Evolutionary conservation across 2,888 invertebrate genomes (phyloP).

Genomic region (Amiota minor): DNA sequence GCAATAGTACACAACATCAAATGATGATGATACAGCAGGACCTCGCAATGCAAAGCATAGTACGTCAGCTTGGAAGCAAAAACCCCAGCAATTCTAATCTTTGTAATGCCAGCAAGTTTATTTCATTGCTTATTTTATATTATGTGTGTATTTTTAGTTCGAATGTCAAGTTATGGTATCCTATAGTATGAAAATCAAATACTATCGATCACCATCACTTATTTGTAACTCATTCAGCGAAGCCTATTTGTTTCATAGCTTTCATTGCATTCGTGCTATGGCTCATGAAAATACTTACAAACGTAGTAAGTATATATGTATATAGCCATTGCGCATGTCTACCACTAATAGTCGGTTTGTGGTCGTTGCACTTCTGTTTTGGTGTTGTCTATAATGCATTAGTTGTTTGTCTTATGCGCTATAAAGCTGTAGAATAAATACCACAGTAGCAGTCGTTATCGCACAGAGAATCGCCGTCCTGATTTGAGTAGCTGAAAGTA

Average conservation of each 20-base stretch:
- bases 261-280: not conserved
- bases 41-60: not conserved
- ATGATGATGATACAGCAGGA: not conserved
- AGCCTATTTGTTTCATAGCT: not conserved
- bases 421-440: constrained; percentile 10
- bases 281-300: constrained; percentile 15
- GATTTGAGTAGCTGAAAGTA: constrained; percentile 59
- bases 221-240: constrained; percentile 9
- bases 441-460: constrained; percentile 20
- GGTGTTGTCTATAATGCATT: constrained; percentile 31
- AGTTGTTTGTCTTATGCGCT: not conserved
- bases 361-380: constrained; percentile 46
- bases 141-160: constrained; percentile 60
- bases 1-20: constrained; percentile 4
- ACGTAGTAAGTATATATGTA: not conserved
- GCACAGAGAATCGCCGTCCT: constrained; percentile 29
- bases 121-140: constrained; percentile 65
- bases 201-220: constrained; percentile 21
- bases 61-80: not conserved
- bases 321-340: constrained; percentile 48
- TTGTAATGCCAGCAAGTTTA: not conserved
- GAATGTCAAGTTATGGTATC: constrained; percentile 49
- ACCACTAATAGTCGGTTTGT: constrained; percentile 29
- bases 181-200: no score
- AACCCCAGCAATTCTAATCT: no score